phyloP scores from a whole-genome alignment of 2,113 vertebrate species.

The Thalassoma bifasciatum region DNA sequence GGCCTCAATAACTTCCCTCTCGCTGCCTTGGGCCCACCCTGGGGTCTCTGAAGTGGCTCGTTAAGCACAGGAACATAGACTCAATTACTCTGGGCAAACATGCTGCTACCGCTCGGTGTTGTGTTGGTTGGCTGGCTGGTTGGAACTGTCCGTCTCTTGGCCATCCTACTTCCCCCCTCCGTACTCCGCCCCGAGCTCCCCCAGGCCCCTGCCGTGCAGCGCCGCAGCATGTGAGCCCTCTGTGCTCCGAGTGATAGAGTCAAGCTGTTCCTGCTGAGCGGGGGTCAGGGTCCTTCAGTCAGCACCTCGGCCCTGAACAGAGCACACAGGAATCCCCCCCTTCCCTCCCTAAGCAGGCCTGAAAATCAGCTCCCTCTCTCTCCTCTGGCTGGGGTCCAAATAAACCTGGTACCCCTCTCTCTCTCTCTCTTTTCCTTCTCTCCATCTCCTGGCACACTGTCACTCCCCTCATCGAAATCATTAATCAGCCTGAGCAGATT shows the following conservation, averaged over 20 bases:
- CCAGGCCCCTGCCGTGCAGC: conserved; percentile 59
- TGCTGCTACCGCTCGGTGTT: conserved; percentile 30
- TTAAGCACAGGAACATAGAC: conserved; percentile 69
- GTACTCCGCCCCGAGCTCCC: not conserved
- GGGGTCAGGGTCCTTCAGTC: conserved; percentile 86
- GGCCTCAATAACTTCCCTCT: conserved; percentile 74
- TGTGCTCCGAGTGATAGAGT: conserved; percentile 77
- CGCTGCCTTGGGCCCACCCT: conserved; percentile 48
- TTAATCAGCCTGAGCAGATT: conserved; percentile 85
- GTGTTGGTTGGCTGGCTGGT: conserved; percentile 55
- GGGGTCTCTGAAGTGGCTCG: conserved; percentile 73
- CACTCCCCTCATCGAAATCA: conserved; percentile 80
- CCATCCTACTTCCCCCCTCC: not conserved
- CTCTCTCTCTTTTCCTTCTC: conserved; percentile 62
- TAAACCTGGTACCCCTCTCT: conserved; percentile 78
- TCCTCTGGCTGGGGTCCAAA: conserved; percentile 77
- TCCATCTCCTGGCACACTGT: conserved; percentile 76
- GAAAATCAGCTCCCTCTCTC: conserved; percentile 58
- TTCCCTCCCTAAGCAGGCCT: conserved; percentile 55
- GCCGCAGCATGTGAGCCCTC: conserved; percentile 70
- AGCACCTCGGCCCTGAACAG: conserved; percentile 84
- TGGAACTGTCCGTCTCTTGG: conserved; percentile 30
- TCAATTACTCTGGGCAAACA: conserved; percentile 70
- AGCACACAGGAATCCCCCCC: conserved; percentile 82
- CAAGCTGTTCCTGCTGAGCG: conserved; percentile 83